Conservation (phyloP, 2,113 vertebrate genomes). For the Gasterosteus aculeatus region DNA sequence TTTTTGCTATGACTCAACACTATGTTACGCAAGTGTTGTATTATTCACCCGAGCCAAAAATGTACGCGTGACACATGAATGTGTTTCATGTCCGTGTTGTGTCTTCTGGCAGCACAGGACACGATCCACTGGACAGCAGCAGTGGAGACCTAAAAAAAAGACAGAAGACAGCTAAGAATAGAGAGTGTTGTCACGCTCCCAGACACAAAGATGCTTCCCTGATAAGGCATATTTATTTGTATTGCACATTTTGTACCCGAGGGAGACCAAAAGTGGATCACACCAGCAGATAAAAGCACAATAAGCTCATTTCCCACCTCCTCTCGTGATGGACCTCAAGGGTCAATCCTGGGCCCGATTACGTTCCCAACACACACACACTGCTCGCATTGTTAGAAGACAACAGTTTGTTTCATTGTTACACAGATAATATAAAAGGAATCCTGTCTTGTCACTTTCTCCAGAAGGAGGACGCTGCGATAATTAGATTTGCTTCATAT, state of each 20-base stretch:
- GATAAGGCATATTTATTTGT: neutral
- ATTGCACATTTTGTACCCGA: neutral
- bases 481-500: neutral
- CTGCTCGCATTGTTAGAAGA: neutral
- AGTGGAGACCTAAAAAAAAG: neutral
- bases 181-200: neutral
- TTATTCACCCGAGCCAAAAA: neutral
- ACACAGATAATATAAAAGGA: neutral
- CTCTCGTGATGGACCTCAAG: neutral
- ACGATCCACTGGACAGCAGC: neutral
- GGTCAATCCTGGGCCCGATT: neutral
- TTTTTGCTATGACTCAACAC: neutral
- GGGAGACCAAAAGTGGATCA: no score
- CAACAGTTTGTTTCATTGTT: neutral
- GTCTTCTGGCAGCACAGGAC: neutral
- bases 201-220: neutral
- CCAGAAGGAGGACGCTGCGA: no score
- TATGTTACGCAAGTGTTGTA: neutral
- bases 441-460: no score
- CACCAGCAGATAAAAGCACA: neutral
- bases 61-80: neutral
- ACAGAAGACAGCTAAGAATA: neutral
- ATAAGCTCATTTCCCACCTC: neutral
- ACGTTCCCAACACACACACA: neutral
- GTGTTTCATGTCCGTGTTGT: neutral